phyloP scores from a whole-genome alignment of 23 tunicate genomes.

The Trididemnum miniatum region DNA sequence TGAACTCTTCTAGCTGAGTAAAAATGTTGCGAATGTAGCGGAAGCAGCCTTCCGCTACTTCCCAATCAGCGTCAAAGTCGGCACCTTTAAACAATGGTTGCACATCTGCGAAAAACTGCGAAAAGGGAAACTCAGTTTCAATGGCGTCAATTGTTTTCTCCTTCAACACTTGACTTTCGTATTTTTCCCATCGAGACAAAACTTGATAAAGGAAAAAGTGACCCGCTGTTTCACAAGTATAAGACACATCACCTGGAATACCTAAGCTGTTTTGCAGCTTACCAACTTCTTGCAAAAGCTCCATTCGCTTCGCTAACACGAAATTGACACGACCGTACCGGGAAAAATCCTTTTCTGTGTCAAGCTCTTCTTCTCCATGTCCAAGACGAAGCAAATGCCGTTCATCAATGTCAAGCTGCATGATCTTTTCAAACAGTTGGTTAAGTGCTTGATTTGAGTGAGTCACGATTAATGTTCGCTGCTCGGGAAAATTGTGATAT shows the following conservation, averaged over 20 bases:
- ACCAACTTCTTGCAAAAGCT: conserved; percentile 90
- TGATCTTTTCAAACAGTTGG: conserved; percentile 98
- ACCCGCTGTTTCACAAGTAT: conserved; percentile 99
- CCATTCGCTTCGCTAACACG: conserved; percentile 74
- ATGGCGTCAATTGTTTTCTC: conserved; percentile 50
- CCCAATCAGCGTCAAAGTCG: conserved; percentile 83
- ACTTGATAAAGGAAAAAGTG: conserved; percentile 97
- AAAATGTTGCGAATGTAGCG: conserved; percentile 93
- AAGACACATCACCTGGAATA: conserved; percentile 95
- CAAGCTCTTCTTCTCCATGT: conserved; percentile 98
- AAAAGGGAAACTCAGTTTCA: conserved; percentile 77
- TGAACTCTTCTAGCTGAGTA: conserved; percentile 93
- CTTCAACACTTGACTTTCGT: conserved; percentile 57
- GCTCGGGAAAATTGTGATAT: conserved; percentile 98
- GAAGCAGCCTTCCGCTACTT: conserved; percentile 95
- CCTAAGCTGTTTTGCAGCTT: conserved; percentile 85
- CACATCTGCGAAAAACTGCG: conserved; percentile 66
- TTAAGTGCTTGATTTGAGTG: conserved; percentile 99
- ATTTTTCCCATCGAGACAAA: conserved; percentile 97
- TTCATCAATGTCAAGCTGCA: conserved; percentile 98
- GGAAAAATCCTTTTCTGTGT: conserved; percentile 97
- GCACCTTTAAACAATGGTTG: conserved; percentile 75
- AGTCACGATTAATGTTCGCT: conserved; percentile 95
- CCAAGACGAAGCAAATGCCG: conserved; percentile 98
- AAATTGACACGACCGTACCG: conserved; percentile 97